A percentile compares a stretch with the other conserved stretches of the same genome.
Conservation (phyloP, 2,797 vertebrate species). For the Cirrhinus mrigala region DNA sequence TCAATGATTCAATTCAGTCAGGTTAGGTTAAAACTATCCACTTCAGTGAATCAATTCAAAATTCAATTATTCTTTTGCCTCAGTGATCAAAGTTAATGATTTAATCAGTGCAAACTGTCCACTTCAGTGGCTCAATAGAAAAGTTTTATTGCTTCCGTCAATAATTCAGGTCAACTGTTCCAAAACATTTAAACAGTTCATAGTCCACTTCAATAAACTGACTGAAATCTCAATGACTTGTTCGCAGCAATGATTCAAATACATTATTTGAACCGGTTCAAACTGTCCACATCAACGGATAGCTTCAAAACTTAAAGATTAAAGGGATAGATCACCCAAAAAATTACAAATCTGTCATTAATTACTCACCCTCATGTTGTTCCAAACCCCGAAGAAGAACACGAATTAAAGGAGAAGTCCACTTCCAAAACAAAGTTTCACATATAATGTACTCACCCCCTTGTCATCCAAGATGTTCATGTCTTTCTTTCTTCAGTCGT, state of each 20-base stretch:
- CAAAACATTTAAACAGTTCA: not conserved
- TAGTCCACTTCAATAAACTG: not conserved
- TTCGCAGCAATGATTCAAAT: not conserved
- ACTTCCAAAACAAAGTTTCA: no score
- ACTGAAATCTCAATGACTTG: not conserved
- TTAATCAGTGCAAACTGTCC: slow-evolving; percentile 16
- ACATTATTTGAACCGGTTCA: not conserved
- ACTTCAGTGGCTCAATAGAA: not conserved
- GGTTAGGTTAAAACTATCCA: not conserved
- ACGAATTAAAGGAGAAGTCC: no score
- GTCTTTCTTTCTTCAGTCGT: no score
- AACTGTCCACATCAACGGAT: not conserved
- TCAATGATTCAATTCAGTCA: not conserved
- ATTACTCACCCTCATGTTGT: no score
- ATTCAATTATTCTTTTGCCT: not conserved
- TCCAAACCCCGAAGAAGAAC: no score
- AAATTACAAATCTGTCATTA: no score
- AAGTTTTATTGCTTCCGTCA: not conserved
- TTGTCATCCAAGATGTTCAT: no score
- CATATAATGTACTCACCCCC: no score
- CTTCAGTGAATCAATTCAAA: not conserved
- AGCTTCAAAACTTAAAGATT: not conserved
- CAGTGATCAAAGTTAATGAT: not conserved
- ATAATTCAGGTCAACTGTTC: not conserved
- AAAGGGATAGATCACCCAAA: no score